Evolutionary conservation across 2,113 vertebrate species (phyloP), one percentile per base, ranked within the genome.

Genomic region (Calcarius ornatus): DNA sequence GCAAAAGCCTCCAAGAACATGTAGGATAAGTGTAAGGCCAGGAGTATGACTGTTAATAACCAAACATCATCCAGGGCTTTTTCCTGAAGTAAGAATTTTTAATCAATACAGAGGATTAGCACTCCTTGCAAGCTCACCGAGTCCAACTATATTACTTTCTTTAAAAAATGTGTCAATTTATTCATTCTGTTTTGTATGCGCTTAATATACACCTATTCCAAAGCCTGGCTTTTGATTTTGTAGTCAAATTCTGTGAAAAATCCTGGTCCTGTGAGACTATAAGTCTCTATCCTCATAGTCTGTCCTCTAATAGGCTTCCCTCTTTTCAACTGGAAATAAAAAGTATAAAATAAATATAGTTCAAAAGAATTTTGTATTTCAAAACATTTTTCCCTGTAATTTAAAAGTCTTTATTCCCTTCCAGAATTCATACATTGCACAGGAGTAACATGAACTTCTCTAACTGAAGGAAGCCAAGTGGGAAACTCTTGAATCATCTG

Each of bases 131-230:
- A 63, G 53, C 38, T 70, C 45, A 63, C 27, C 1, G 12, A 85
- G 11, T 72, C 37, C n/a, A 77, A 50, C 22, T 15, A 35, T 11
- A 37, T 53, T 53, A 61, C 12, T 54, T 40, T 31, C 30, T 57
- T 14, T 2, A 16, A 63, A n/a, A 31, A 61, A 68, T 1, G 11
- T 24, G 17, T 59, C n/a, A 53, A 53, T 51, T 69, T 38, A 86
- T 61, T 57, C 13, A 68, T 83, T 70, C 33, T 33, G 7, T 27
- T 88, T 31, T n/a, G 5, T 45, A 53, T 0, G 0, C 63, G 54
- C 35, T 84, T 60, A 82, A 71, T 27, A 85, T 30, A 77, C 19
- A 79, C 8, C 3, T 6, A 68, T 48, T 86, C 45, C 33, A 84
- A 88, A 90, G 42, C 30, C 15, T 15, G 3, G 24, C 6, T 81